Evolutionary conservation across 2,797 vertebrate species (phyloP), one percentile per base, ranked within the genome.

Genomic region (Anas capensis): DNA sequence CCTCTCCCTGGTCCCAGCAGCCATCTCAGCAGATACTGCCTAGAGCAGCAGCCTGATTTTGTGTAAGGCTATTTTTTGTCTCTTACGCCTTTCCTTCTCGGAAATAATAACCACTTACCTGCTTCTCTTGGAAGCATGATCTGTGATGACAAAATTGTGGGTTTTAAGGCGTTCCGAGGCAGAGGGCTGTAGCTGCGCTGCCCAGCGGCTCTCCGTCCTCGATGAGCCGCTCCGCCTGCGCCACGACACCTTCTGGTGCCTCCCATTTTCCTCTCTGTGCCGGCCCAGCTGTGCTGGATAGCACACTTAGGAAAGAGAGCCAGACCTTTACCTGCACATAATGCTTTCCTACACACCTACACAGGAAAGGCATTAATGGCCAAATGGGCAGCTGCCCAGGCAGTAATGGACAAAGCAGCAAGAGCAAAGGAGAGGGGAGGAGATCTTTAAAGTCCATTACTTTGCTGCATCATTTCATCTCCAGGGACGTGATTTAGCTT

Each of bases 241-340:
- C 21, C 3, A 2, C 44, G 44, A 33, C 6, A 0, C 33, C 27
- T 65, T 12, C 48, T 23, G 75, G 24, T 4, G 11, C 20, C 15
- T 24, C 56, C 42, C 5, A 1, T 5, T 42, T 38, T 3, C 13
- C 17, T 15, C 16, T 3, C 24, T 1, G 17, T 18, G 58, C 61
- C 3, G 2, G 26, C 24, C 3, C 24, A 12, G 14, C 71, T 9
- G 16, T 31, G 27, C 53, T 16, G 51, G 26, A 40, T 11, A 4
- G 38, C 0, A 2, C 2, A 6, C 0, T 7, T 7, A n/a, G 56
- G 20, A 44, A 64, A 21, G 0, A 1, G 38, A 68, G 44, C 6
- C 51, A 13, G 76, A 81, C 60, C 44, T 27, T 34, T 44, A 14
- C 83, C 54, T 38, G n/a, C 12, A 2, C 31, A 34, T 10, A 4